Conservation (phyloP, 2,797 vertebrate species). For the Mico argentatus region DNA sequence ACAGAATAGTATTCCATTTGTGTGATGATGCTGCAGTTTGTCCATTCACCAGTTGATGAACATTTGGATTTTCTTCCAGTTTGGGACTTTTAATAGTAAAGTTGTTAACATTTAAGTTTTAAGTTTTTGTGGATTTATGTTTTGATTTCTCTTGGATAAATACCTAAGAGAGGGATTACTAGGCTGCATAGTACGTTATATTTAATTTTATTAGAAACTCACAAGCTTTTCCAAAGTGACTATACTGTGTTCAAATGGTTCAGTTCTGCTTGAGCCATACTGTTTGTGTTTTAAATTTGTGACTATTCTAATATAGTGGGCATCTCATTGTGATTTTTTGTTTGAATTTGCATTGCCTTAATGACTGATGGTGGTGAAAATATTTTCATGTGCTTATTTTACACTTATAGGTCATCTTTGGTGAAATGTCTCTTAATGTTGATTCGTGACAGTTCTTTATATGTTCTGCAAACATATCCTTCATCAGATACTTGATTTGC, state of each 20-base stretch:
- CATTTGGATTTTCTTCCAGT: background rate
- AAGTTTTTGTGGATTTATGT: background rate
- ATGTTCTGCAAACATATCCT: background rate
- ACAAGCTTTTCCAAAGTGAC: background rate
- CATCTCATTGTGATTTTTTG: background rate
- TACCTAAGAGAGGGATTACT: background rate
- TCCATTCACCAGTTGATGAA: background rate
- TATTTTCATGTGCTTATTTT: background rate
- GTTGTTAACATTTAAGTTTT: background rate
- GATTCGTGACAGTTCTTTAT: background rate
- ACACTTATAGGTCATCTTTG: background rate
- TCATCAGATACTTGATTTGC: background rate
- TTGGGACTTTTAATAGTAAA: slow-evolving; percentile 9
- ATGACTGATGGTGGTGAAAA: background rate
- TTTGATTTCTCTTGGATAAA: background rate
- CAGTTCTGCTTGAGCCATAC: background rate
- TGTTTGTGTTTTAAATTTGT: background rate
- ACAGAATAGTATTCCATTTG: background rate
- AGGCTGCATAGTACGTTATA: background rate
- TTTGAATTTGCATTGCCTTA: background rate
- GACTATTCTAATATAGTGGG: background rate
- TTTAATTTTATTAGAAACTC: slow-evolving; percentile 19
- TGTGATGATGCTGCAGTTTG: background rate
- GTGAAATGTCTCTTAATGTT: background rate
- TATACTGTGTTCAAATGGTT: background rate